Conservation (phyloP, 2,113 vertebrate genomes). For the Caracal caracal region DNA sequence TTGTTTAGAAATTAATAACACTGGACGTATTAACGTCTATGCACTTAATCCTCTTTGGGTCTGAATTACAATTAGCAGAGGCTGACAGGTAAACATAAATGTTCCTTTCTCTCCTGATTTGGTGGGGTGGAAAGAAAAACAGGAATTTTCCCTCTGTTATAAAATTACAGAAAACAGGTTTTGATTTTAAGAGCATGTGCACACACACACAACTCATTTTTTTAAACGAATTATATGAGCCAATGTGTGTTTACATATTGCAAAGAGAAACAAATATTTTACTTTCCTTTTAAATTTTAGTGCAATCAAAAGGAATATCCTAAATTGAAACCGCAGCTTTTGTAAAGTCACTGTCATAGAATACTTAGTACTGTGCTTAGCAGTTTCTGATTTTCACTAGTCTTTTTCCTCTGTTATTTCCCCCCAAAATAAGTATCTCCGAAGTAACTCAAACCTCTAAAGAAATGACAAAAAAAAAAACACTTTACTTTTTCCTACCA, state of each 20-base stretch:
- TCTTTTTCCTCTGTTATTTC: neutral
- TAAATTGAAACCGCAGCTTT: neutral
- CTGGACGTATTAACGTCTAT: slow-evolving; percentile 70
- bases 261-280: slow-evolving; percentile 31
- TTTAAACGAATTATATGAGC: neutral
- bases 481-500: neutral
- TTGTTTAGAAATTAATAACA: slow-evolving; percentile 76
- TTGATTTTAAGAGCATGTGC: neutral
- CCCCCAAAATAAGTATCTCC: neutral
- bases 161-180: slow-evolving; percentile 16
- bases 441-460: neutral
- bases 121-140: neutral
- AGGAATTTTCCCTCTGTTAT: neutral
- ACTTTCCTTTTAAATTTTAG: neutral
- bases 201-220: neutral
- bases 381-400: neutral
- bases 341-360: neutral
- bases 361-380: neutral
- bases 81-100: slow-evolving; percentile 21
- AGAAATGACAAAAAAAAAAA: neutral
- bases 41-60: slow-evolving; percentile 72
- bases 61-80: slow-evolving; percentile 62
- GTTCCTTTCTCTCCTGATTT: slow-evolving; percentile 29
- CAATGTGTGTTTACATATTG: neutral
- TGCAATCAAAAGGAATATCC: slow-evolving; percentile 41